These are phyloP conservation scores for Caloenas nicobarica DNA, from an alignment of 2,113 vertebrate species.

Conservation along the genomic window DNA sequence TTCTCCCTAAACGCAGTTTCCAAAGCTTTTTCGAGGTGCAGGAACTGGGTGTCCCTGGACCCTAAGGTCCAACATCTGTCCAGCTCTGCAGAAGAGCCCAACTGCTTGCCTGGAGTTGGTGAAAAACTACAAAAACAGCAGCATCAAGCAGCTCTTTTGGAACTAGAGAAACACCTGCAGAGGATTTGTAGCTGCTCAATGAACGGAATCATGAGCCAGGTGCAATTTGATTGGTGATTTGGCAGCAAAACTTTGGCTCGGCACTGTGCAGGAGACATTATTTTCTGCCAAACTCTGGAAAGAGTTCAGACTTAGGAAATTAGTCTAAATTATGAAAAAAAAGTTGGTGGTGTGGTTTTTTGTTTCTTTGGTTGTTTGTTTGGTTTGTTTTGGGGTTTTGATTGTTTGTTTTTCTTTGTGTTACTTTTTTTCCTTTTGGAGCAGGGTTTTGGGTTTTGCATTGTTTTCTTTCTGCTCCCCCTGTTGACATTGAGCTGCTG, in stretches of 20 bases:
- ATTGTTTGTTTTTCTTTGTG: neutral
- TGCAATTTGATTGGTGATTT: neutral
- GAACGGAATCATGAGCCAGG: neutral
- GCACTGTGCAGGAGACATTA: accelerated
- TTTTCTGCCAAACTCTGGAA: neutral
- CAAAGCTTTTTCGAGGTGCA: neutral
- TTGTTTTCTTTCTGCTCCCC: neutral
- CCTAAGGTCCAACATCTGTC: neutral
- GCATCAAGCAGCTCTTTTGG: neutral
- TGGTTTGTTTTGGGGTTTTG: too few species aligned
- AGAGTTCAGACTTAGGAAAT: neutral
- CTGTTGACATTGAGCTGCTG: neutral
- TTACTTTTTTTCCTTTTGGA: too few species aligned
- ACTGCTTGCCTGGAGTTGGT: too few species aligned
- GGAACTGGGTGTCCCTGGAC: neutral
- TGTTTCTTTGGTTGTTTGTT: too few species aligned
- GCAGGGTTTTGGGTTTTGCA: too few species aligned
- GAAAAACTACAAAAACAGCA: neutral
- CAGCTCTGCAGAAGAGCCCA: neutral
- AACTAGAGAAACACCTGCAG: neutral
- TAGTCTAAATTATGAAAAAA: neutral
- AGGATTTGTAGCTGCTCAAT: neutral
- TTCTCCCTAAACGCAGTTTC: neutral
- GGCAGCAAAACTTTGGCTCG: neutral
- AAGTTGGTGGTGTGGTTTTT: too few species aligned